Percentiles rank a stretch among this genome's conserved stretches.
phyloP scores from a whole-genome alignment of 2,797 vertebrate species.

The Hozukius guyotensis region DNA sequence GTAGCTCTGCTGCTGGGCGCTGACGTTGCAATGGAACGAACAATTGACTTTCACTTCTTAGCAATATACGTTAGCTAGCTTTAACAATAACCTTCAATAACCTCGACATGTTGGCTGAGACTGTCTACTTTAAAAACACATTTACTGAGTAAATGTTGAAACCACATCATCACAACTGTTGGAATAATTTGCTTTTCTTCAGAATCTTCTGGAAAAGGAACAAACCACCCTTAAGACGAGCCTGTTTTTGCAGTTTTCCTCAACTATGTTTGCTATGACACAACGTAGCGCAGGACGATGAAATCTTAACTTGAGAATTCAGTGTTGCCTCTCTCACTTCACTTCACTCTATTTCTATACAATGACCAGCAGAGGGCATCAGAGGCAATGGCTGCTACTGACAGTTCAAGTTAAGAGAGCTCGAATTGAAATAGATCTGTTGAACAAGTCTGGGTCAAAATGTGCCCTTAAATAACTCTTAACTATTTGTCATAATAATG shows the following conservation, averaged over 20 bases:
- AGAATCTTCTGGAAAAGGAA: not conserved
- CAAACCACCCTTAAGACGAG: not conserved
- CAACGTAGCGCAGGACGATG: not conserved
- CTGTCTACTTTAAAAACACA: not conserved
- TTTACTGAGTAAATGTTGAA: not conserved
- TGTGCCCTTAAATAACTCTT: not conserved
- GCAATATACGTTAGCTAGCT: no score
- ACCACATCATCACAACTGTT: not conserved
- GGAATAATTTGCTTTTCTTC: not conserved
- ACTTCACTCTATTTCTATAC: not conserved
- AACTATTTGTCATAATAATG: not conserved
- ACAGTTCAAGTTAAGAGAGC: not conserved
- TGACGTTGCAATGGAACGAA: no score
- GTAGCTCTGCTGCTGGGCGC: no score
- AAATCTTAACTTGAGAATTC: not conserved
- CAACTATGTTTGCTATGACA: not conserved
- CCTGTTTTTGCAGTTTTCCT: no score
- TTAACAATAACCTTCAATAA: not conserved
- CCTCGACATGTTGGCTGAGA: not conserved
- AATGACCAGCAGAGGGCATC: slow-evolving; percentile 47
- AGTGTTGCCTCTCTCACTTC: not conserved
- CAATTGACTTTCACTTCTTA: no score
- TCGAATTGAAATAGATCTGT: not conserved
- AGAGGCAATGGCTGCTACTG: not conserved
- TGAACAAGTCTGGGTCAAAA: not conserved